Conservation (phyloP, 2,113 vertebrate species). For the Bos taurus region ARS-UCD2.0 NC_037338.1:44493501-44494000, state of each 20-base stretch:
- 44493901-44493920: neutral
- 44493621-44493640: rapidly evolving
- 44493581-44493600: neutral
- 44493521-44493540: constrained; percentile 32
- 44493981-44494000: neutral
- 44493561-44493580: neutral
- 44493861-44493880: neutral
- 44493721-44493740: neutral
- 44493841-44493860: neutral
- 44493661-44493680: neutral
- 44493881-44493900: neutral
- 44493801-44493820: neutral
- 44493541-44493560: neutral
- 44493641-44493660: neutral
- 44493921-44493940: neutral
- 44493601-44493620: neutral
- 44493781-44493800: neutral
- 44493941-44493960: neutral
- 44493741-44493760: neutral
- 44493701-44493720: neutral
- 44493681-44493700: neutral
- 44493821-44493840: neutral
- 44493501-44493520: constrained; percentile 50
- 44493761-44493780: neutral
- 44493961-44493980: neutral